Conservation (phyloP, 2,888 invertebrate genomes). For the Selenia dentaria region DNA sequence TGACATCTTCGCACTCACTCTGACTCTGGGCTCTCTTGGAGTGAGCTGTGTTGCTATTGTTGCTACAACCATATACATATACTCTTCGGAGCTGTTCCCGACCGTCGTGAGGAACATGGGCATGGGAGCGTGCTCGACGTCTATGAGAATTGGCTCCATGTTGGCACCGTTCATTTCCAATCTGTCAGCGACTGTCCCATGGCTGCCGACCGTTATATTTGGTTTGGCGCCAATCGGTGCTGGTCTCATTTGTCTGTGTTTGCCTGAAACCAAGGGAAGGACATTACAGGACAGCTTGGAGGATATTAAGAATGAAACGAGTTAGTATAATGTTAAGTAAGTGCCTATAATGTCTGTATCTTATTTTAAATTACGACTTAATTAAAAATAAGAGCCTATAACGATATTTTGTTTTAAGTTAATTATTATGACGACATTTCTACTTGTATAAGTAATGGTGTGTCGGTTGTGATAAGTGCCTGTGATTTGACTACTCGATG, state of each 20-base stretch:
- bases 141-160: constrained; percentile 94
- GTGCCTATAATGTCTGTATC: no score
- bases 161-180: constrained; percentile 91
- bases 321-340: not conserved
- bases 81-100: constrained; percentile 94
- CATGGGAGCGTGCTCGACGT: constrained; percentile 92
- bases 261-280: constrained; percentile 92
- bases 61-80: constrained; percentile 93
- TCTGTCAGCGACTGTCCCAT: constrained; percentile 74
- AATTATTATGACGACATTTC: no score
- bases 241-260: constrained; percentile 85
- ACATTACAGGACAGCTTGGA: constrained; percentile 90
- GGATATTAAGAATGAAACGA: constrained; percentile 78
- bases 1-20: constrained; percentile 76
- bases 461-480: no score
- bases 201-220: constrained; percentile 90
- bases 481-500: no score
- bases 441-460: no score
- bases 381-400: no score
- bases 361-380: no score
- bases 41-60: constrained; percentile 92
- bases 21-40: constrained; percentile 88
- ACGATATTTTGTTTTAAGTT: no score
- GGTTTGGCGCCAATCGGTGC: constrained; percentile 87
- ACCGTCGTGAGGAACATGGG: constrained; percentile 95